A percentile compares a stretch with the other conserved stretches of the same genome.
Evolutionary conservation across 2,797 vertebrate species (phyloP).

Genomic region (Parotocinclus haroldoi): DNA sequence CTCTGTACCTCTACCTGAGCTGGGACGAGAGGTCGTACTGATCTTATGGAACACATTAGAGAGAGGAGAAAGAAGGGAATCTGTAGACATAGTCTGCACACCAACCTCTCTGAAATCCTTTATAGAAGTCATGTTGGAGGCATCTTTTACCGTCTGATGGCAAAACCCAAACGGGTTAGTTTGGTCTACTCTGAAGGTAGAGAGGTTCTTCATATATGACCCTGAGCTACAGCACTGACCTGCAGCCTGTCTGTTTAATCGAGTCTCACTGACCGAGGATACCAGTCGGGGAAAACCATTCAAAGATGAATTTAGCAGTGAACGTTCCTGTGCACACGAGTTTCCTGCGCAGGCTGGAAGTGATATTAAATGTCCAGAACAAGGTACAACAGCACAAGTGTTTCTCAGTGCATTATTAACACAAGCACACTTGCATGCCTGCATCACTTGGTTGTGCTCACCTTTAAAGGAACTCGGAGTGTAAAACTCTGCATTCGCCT

Average conservation of each 20-base stretch:
- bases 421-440: constrained; percentile 30
- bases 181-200: constrained; percentile 26
- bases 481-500: constrained; percentile 23
- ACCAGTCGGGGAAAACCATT: constrained; percentile 74
- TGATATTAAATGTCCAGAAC: constrained; percentile 44
- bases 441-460: constrained; percentile 34
- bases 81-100: constrained; percentile 80
- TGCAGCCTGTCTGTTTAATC: constrained; percentile 66
- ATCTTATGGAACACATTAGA: constrained; percentile 65
- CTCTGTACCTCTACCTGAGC: constrained; percentile 30
- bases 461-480: constrained; percentile 29
- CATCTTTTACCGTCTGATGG: constrained; percentile 66
- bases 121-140: constrained; percentile 78
- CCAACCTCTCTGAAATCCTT: constrained; percentile 74
- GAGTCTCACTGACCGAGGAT: constrained; percentile 83
- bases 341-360: constrained; percentile 56
- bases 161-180: constrained; percentile 11
- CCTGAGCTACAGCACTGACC: constrained; percentile 56
- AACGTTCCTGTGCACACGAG: constrained; percentile 58
- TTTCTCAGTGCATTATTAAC: constrained; percentile 37
- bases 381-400: constrained; percentile 39
- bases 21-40: constrained; percentile 31
- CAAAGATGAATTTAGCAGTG: constrained; percentile 54
- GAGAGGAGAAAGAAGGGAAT: constrained; percentile 58
- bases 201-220: constrained; percentile 47